Evolutionary conservation across 1,140 invertebrate species (phyloP).

Genomic region (Nebria ingens): DNA sequence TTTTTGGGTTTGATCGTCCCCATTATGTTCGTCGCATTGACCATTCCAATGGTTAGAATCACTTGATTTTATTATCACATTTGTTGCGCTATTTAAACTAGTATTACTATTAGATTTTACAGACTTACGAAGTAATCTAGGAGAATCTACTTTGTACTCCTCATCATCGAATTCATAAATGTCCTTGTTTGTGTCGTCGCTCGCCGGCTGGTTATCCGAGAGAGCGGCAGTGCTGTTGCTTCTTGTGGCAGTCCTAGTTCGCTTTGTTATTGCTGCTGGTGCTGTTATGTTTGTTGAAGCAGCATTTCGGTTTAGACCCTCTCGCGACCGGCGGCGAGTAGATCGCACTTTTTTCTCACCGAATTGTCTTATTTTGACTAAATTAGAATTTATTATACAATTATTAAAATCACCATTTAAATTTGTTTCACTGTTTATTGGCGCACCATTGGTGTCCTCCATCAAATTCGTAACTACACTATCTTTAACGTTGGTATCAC

Average conservation of each 20-base stretch:
- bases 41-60: not conserved
- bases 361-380: not conserved
- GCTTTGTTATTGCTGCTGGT: not conserved
- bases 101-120: not conserved
- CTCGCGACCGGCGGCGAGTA: not conserved
- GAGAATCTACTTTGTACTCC: conserved; percentile 19
- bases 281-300: no score
- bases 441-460: not conserved
- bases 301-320: not conserved
- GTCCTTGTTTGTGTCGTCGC: conserved; percentile 28
- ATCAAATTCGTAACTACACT: not conserved
- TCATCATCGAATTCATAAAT: conserved; percentile 41
- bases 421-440: not conserved
- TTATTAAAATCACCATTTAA: not conserved
- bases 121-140: conserved; percentile 5
- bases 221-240: conserved; percentile 17
- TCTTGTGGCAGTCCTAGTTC: not conserved
- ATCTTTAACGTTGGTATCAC: conserved; percentile 11
- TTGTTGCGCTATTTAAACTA: conserved; percentile 11
- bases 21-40: not conserved
- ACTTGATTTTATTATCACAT: conserved; percentile 15
- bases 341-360: not conserved
- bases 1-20: not conserved
- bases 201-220: conserved; percentile 13
- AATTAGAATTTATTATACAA: not conserved